These are phyloP conservation scores for Horisme vitalbata DNA, from an alignment of 2,888 invertebrate species.

Conservation along the genomic window DNA sequence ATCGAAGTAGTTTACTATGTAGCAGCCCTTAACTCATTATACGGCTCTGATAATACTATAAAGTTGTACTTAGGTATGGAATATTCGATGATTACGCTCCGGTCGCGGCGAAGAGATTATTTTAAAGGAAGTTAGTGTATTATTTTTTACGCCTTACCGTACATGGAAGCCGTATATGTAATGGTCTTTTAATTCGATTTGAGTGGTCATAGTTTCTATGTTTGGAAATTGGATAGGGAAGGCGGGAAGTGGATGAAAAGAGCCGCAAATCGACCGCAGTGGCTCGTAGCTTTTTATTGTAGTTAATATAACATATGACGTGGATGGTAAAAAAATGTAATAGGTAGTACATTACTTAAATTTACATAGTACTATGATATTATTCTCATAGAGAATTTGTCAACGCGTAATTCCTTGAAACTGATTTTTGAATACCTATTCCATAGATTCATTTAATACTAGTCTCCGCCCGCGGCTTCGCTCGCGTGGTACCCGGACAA, in stretches of 20 bases:
- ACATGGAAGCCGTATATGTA: conserved; percentile 43
- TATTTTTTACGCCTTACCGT: conserved; percentile 45
- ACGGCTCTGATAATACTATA: conserved; percentile 77
- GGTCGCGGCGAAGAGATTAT: conserved; percentile 35
- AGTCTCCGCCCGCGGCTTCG: too few relatives aligned
- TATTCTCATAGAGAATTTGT: too few relatives aligned
- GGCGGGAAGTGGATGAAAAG: conserved; percentile 11
- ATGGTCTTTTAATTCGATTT: conserved; percentile 50
- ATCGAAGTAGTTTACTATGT: neutral
- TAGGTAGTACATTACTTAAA: too few relatives aligned
- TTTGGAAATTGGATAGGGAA: conserved; percentile 21
- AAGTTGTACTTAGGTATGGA: conserved; percentile 75
- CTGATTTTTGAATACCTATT: too few relatives aligned
- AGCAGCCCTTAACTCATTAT: conserved; percentile 70
- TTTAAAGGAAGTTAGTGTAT: conserved; percentile 49
- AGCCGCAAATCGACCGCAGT: neutral
- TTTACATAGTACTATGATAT: too few relatives aligned
- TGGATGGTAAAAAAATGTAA: too few relatives aligned
- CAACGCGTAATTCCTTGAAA: too few relatives aligned
- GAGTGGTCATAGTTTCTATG: conserved; percentile 36
- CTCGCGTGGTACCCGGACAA: too few relatives aligned
- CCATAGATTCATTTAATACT: too few relatives aligned
- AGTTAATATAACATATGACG: too few relatives aligned
- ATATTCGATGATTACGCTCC: conserved; percentile 60
- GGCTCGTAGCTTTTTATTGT: too few relatives aligned